These are phyloP conservation scores for Entelurus aequoreus DNA, from an alignment of 2,113 vertebrate species.

Conservation along the genomic window DNA sequence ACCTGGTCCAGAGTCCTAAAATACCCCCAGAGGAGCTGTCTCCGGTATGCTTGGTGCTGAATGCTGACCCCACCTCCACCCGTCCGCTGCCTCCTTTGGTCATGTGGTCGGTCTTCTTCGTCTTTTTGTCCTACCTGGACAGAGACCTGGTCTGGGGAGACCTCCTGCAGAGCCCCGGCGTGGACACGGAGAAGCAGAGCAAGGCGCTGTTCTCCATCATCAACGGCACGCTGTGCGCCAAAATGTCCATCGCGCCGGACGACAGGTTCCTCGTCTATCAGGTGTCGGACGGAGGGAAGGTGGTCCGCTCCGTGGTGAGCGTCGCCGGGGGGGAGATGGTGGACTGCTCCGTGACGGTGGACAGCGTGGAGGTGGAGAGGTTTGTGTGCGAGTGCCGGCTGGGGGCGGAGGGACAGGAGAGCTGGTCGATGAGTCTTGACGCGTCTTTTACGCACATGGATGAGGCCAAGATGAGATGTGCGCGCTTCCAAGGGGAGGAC, in stretches of 20 bases:
- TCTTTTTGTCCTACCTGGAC: constrained; percentile 72
- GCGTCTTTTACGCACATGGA: constrained; percentile 44
- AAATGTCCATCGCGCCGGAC: constrained; percentile 29
- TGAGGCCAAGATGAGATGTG: constrained; percentile 59
- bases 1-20: constrained; percentile 3
- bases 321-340: constrained; percentile 48
- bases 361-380: constrained; percentile 50
- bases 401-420: constrained; percentile 24
- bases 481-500: constrained; percentile 19
- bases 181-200: constrained; percentile 55
- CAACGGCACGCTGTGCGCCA: constrained; percentile 61
- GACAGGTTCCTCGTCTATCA: constrained; percentile 45
- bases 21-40: constrained; percentile 66
- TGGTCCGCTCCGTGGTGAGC: constrained; percentile 54
- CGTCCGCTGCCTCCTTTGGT: constrained; percentile 27
- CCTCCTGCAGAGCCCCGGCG: constrained; percentile 18
- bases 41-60: constrained; percentile 73
- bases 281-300: constrained; percentile 67
- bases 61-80: constrained; percentile 34
- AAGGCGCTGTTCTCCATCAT: constrained; percentile 54
- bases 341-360: constrained; percentile 52
- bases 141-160: constrained; percentile 60
- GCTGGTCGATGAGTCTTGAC: constrained; percentile 8
- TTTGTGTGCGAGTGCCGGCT: constrained; percentile 65
- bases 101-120: constrained; percentile 74